phyloP scores from a whole-genome alignment of 2,113 vertebrate species.

The Deroptyus accipitrinus region DNA sequence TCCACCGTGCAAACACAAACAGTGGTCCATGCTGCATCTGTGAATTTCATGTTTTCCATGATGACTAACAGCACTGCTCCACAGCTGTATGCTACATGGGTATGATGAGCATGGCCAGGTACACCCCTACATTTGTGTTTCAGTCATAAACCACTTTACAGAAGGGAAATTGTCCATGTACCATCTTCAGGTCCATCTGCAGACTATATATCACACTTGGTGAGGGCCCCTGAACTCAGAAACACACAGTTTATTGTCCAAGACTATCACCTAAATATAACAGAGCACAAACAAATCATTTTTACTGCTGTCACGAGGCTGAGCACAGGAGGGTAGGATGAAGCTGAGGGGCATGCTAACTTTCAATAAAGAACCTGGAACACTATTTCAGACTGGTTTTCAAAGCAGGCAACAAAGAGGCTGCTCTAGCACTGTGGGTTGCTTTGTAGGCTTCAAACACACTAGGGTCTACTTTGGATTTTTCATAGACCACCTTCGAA shows the following conservation, averaged over 20 bases:
- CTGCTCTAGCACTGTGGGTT: background rate
- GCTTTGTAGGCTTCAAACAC: background rate
- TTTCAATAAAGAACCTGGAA: background rate
- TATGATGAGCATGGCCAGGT: background rate
- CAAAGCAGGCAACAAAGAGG: background rate
- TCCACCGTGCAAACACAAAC: background rate
- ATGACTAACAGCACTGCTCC: background rate
- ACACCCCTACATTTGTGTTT: background rate
- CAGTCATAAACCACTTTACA: background rate
- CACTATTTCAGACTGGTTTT: background rate
- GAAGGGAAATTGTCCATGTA: background rate
- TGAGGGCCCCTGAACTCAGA: conserved; percentile 28
- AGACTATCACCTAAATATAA: conserved; percentile 39
- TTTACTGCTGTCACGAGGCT: background rate
- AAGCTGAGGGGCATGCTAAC: conserved; percentile 12
- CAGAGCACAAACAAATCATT: conserved; percentile 32
- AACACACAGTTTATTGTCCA: conserved; percentile 14
- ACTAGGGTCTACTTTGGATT: background rate
- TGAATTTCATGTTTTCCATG: accelerated
- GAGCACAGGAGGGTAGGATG: background rate
- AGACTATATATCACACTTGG: background rate
- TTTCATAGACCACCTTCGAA: background rate
- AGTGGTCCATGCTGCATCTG: background rate
- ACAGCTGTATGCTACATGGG: accelerated
- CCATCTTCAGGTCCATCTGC: conserved; percentile 12